phyloP scores from a whole-genome alignment of 2,797 vertebrate species.

The Phrynocephalus guinanensis region DNA sequence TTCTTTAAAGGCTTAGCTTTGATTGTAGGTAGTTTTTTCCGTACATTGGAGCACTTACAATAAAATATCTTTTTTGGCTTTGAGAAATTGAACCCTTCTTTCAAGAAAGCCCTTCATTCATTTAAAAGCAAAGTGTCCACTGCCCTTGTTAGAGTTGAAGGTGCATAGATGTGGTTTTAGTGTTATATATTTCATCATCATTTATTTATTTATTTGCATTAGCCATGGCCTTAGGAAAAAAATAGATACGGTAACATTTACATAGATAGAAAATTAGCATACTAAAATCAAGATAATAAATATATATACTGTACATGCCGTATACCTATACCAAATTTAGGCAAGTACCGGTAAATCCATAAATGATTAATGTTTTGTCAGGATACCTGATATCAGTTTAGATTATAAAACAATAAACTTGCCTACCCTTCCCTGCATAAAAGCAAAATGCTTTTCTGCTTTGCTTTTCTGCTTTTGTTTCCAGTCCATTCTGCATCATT shows the following conservation, averaged over 20 bases:
- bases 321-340: no score
- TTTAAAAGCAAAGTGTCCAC: no score
- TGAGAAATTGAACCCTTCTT: neutral
- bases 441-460: neutral
- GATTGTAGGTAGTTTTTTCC: neutral
- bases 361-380: no score
- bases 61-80: neutral
- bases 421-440: neutral
- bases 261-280: no score
- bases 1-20: conserved; percentile 49
- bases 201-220: no score
- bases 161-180: neutral
- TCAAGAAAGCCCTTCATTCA: neutral
- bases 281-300: no score
- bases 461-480: neutral
- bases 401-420: neutral
- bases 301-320: no score
- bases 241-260: no score
- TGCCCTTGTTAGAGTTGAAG: neutral
- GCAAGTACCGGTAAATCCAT: no score
- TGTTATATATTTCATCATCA: no score
- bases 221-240: no score
- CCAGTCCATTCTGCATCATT: neutral
- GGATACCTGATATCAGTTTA: no score
- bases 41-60: neutral